Conservation (phyloP, 2,888 invertebrate species). For the Rhopalosiphum nymphaeae region DNA sequence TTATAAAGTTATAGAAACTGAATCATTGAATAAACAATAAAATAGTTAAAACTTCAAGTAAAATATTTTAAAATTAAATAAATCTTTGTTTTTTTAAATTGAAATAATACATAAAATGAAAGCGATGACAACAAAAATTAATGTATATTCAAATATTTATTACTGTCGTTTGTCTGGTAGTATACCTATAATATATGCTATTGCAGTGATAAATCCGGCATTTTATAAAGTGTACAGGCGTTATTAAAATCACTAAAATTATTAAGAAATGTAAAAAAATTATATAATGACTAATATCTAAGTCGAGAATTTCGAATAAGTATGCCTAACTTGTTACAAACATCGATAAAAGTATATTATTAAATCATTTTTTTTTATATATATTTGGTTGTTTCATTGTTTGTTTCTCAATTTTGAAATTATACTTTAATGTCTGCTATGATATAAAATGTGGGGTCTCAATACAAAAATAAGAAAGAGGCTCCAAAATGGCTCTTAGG, state of each 20-base stretch:
- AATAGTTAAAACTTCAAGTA: constrained; percentile 17
- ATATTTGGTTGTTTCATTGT: background rate
- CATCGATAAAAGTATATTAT: background rate
- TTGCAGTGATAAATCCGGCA: background rate
- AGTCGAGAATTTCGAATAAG: no score
- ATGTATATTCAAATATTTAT: background rate
- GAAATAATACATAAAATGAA: background rate
- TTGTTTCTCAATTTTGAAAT: background rate
- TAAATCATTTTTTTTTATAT: background rate
- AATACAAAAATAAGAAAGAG: background rate
- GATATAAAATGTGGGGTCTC: background rate
- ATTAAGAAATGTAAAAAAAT: background rate
- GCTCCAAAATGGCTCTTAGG: background rate
- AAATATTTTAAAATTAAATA: background rate
- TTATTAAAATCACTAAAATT: background rate
- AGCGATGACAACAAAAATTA: background rate
- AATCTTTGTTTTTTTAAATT: background rate
- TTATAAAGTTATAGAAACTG: background rate
- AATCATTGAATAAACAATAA: background rate
- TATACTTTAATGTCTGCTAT: background rate
- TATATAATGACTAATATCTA: background rate
- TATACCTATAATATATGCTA: background rate
- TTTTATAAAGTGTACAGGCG: background rate
- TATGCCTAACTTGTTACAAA: background rate
- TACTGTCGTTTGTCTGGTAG: background rate